These are phyloP conservation scores for Atethmia centrago DNA, from an alignment of 2,888 invertebrate species.

Conservation along the genomic window DNA sequence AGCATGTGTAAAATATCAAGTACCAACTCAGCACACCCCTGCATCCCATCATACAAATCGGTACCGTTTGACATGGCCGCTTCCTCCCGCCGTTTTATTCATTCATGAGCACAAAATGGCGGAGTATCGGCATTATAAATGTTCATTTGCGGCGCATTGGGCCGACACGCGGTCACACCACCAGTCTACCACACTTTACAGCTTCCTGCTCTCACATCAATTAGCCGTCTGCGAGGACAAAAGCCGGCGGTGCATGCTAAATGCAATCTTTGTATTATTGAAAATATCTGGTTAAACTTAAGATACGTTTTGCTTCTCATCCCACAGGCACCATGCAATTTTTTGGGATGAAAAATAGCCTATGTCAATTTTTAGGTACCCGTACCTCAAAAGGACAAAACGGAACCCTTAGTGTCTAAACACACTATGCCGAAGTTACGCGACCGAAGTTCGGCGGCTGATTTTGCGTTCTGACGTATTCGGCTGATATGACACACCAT, in stretches of 20 bases:
- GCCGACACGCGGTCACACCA: constrained; percentile 77
- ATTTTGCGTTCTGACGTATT: too few species aligned
- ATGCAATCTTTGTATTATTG: constrained; percentile 47
- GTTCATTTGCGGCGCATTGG: constrained; percentile 83
- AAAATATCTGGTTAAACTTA: constrained; percentile 7
- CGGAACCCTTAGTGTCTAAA: too few species aligned
- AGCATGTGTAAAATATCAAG: too few species aligned
- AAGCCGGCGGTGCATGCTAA: constrained; percentile 35
- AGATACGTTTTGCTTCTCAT: neutral
- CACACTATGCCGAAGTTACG: too few species aligned
- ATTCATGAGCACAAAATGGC: constrained; percentile 73
- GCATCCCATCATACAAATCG: constrained; percentile 77
- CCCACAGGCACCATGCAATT: neutral
- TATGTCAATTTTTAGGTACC: too few species aligned
- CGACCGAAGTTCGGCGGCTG: too few species aligned
- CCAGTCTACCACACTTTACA: constrained; percentile 62
- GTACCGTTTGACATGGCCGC: constrained; percentile 79
- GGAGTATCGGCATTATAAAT: constrained; percentile 81
- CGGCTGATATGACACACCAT: too few species aligned
- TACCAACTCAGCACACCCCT: constrained; percentile 50
- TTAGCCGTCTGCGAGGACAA: constrained; percentile 76
- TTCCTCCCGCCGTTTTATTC: constrained; percentile 75
- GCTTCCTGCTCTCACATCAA: constrained; percentile 82
- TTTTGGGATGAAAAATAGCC: accelerated
- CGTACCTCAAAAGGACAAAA: too few species aligned